A percentile compares a stretch with the other conserved stretches of the same genome.
These are phyloP conservation scores for Megaleporinus macrocephalus DNA, from an alignment of 2,113 vertebrate species.

Conservation along the genomic window DNA sequence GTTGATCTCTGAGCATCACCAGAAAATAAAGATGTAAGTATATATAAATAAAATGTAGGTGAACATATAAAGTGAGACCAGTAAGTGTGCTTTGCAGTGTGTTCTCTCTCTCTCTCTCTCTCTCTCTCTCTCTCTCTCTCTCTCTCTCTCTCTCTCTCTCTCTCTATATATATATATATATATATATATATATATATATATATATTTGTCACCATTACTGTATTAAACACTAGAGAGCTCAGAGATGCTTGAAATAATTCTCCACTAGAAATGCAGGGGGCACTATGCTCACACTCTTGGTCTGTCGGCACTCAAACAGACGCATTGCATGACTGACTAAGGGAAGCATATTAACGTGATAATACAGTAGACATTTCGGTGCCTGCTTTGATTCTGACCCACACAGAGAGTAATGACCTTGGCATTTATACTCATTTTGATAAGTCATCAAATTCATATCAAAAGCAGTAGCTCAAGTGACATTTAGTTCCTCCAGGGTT, in stretches of 20 bases:
- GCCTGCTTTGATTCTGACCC: slow-evolving; percentile 39
- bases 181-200: too few species aligned
- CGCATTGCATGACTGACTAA: slow-evolving; percentile 34
- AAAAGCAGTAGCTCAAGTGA: slow-evolving; percentile 45
- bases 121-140: too few species aligned
- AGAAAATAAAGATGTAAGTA: too few species aligned
- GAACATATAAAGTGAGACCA: too few species aligned
- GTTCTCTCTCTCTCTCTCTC: too few species aligned
- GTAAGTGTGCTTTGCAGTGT: too few species aligned
- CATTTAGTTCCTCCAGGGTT: slow-evolving; percentile 37
- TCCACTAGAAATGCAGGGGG: slow-evolving; percentile 59
- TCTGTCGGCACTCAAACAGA: slow-evolving; percentile 21
- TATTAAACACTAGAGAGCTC: too few species aligned
- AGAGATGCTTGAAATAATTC: slow-evolving; percentile 27
- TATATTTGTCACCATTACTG: too few species aligned
- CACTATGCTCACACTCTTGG: slow-evolving; percentile 62
- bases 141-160: too few species aligned
- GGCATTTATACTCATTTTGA: slow-evolving; percentile 48
- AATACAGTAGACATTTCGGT: slow-evolving; percentile 28
- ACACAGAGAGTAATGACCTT: slow-evolving; percentile 42
- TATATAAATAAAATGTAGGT: too few species aligned
- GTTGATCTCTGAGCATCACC: too few species aligned
- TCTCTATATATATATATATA: too few species aligned
- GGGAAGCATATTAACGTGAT: slow-evolving; percentile 39
- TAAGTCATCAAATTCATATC: slow-evolving; percentile 45